Evolutionary conservation across 2,797 vertebrate genomes (phyloP).

Genomic region (Heterohyrax brucei): DNA sequence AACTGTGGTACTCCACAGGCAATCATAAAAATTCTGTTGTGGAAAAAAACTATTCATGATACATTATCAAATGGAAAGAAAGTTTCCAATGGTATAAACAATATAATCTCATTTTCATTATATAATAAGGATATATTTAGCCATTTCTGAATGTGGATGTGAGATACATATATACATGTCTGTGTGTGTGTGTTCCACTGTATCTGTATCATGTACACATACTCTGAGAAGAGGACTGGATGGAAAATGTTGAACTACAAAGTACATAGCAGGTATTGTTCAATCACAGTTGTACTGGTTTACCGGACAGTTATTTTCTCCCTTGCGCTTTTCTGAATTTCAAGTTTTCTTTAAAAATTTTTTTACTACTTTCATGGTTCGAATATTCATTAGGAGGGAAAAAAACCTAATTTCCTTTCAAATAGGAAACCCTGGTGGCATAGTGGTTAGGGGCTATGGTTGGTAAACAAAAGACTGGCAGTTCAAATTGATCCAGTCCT

Average conservation of each 20-base stretch:
- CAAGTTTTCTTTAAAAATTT: constrained; percentile 54
- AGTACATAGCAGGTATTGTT: constrained; percentile 24
- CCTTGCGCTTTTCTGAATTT: constrained; percentile 66
- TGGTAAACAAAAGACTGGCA: too few species aligned
- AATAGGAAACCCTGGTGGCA: not conserved
- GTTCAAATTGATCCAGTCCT: too few species aligned
- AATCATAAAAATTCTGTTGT: constrained; percentile 51
- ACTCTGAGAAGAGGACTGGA: constrained; percentile 46
- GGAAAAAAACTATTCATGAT: constrained; percentile 53
- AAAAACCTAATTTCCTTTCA: constrained; percentile 20
- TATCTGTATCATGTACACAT: not conserved
- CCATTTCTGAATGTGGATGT: not conserved
- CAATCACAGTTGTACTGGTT: constrained; percentile 17
- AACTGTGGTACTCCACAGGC: constrained; percentile 24
- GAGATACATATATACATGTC: not conserved
- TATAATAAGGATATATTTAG: constrained; percentile 17
- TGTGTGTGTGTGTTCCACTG: not conserved
- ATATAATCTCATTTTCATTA: constrained; percentile 63
- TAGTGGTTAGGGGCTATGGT: too few species aligned
- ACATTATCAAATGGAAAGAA: constrained; percentile 45
- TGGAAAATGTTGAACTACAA: constrained; percentile 67
- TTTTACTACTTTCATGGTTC: constrained; percentile 61
- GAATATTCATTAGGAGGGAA: constrained; percentile 21
- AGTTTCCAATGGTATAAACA: constrained; percentile 54
- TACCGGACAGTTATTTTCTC: constrained; percentile 38